Percentiles rank a stretch among this genome's conserved stretches.
These are phyloP conservation scores for Hyles vespertilio DNA, from an alignment of 1,140 invertebrate genomes.

Conservation along the genomic window DNA sequence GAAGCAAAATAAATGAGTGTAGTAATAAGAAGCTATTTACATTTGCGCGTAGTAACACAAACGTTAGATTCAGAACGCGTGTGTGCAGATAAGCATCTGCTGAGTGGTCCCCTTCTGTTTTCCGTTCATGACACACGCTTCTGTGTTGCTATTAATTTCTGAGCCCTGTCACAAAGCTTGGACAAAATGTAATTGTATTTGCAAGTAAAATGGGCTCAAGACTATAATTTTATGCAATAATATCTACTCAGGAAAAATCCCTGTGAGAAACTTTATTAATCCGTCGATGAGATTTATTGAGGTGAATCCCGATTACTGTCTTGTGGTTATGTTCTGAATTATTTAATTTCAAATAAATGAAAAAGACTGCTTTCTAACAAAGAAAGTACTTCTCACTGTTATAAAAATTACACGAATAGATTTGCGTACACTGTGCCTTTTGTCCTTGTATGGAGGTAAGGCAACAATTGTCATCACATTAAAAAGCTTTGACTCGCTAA, in stretches of 20 bases:
- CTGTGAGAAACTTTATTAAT: conserved; percentile 12
- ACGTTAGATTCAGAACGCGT: conserved; percentile 22
- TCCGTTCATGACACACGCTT: conserved; percentile 49
- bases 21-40: conserved; percentile 22
- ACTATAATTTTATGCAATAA: conserved; percentile 35
- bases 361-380: too few relatives aligned
- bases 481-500: too few relatives aligned
- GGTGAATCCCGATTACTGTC: too few relatives aligned
- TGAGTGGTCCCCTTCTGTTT: conserved; percentile 70
- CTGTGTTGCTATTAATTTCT: conserved; percentile 70
- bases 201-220: conserved; percentile 55
- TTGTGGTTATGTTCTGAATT: too few relatives aligned
- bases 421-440: too few relatives aligned
- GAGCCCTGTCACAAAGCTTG: conserved; percentile 60
- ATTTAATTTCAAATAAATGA: too few relatives aligned
- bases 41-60: conserved; percentile 22
- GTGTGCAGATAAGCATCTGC: conserved; percentile 72
- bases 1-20: conserved; percentile 8
- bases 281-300: neutral
- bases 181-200: conserved; percentile 71
- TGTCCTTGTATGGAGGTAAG: too few relatives aligned
- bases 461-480: too few relatives aligned
- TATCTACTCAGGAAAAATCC: conserved; percentile 22
- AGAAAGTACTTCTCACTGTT: too few relatives aligned
- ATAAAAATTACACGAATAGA: too few relatives aligned